Percentiles rank a stretch among this genome's conserved stretches.
Evolutionary conservation across 2,888 invertebrate genomes (phyloP).

Genomic region (Acanthosepion pharaonis): DNA sequence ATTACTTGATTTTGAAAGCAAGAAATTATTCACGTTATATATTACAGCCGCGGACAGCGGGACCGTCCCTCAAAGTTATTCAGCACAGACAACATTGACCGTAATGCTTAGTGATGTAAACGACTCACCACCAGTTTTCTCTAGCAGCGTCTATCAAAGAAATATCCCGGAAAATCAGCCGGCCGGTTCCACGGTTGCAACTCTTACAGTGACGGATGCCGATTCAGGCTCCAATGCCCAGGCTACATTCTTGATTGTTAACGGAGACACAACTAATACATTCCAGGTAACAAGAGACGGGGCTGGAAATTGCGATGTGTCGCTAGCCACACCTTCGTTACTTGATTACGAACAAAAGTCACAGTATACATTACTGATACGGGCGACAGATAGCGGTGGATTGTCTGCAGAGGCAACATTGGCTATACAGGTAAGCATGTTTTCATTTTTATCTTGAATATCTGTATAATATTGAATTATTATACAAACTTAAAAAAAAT

Average conservation of each 20-base stretch:
- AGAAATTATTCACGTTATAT: conserved; percentile 51
- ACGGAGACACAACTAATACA: conserved; percentile 56
- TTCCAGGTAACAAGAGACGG: conserved; percentile 47
- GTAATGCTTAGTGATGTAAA: conserved; percentile 65
- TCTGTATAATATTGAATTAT: too few relatives aligned
- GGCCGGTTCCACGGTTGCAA: conserved; percentile 53
- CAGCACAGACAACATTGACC: conserved; percentile 59
- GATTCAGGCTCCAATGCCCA: conserved; percentile 56
- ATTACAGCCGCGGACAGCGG: conserved; percentile 57
- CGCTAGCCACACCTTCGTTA: neutral
- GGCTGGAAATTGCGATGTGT: neutral
- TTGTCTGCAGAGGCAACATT: conserved; percentile 52
- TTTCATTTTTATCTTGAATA: too few relatives aligned
- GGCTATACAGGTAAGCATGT: conserved; percentile 52
- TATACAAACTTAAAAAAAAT: too few relatives aligned
- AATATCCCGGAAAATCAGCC: conserved; percentile 58
- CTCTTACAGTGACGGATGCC: conserved; percentile 60
- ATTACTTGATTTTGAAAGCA: conserved; percentile 56
- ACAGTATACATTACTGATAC: conserved; percentile 36
- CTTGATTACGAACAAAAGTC: conserved; percentile 45
- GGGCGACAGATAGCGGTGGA: conserved; percentile 51
- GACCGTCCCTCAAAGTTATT: conserved; percentile 49
- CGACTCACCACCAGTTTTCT: conserved; percentile 66
- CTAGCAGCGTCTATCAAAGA: conserved; percentile 58
- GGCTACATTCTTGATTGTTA: conserved; percentile 52